Base-by-base conservation (phyloP, 1,140 invertebrate genomes). In the Drosophila tani region DNA sequence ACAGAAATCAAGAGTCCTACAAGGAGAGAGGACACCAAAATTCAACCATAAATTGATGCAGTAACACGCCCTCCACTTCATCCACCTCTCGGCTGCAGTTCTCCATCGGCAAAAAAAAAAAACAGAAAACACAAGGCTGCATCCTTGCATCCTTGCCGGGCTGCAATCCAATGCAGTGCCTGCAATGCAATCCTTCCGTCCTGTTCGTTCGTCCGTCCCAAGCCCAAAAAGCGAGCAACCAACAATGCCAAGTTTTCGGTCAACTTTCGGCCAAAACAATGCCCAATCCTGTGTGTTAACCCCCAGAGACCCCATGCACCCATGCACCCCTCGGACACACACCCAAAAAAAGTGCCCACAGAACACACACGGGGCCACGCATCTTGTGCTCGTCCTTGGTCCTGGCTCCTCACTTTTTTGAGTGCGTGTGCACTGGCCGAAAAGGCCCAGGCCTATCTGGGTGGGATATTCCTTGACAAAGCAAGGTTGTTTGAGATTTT, bases 211-310 rank as follows among this genome's bases (percentile, higher is more conserved):
- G 32, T 46, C 59, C 45, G 17, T 45, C 50, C 74, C 40, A 69
- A 87, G 79, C 77, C 76, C 79, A 66, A 77, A 88, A 81, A 84
- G 75, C 85, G 77, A 90, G 84, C 81, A 85, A 85, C 85, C 85
- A 90, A 88, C 79, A 88, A 88, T 88, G 85, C 85, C 85, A 88
- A 88, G 85, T 90, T 88, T 88, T 88, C 79, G 85, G 85, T 88
- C 85, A 88, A 88, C 85, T 88, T 88, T 88, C 85, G 81, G 86
- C 85, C 86, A 88, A 87, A 88, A 87, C 84, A 87, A 84, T 87
- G 83, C 81, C 75, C 66, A 79, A 53, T 70, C 57, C 75, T 70
- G 67, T 70, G 67, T 70, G 67, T 70, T 68, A 70, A 67, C 41
- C 59, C 55, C 17, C 53, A 29, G 41, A 56, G 53, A 46, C 24